phyloP scores from a whole-genome alignment of 2,888 invertebrate genomes.

The Temnothorax rugatulus region DNA sequence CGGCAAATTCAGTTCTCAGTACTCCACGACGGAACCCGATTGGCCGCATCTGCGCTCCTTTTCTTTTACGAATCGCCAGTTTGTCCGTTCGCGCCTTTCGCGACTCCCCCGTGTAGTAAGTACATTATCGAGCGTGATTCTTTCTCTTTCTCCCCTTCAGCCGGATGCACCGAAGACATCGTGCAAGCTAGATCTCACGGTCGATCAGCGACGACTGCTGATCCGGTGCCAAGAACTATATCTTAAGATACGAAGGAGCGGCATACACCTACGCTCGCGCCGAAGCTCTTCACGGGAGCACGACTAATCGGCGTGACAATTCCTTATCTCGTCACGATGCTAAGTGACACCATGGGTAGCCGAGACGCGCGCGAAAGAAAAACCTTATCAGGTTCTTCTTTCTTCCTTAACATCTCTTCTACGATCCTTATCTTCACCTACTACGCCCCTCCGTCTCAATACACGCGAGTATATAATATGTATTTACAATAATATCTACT shows the following conservation, averaged over 20 bases:
- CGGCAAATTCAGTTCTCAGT: neutral
- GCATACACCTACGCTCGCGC: slow-evolving; percentile 5
- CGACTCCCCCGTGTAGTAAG: slow-evolving; percentile 22
- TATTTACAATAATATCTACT: slow-evolving; percentile 85
- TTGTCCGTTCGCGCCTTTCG: slow-evolving; percentile 33
- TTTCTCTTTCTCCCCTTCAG: neutral
- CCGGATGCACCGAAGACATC: slow-evolving; percentile 29
- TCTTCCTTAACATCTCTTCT: neutral
- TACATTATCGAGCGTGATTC: slow-evolving; percentile 25
- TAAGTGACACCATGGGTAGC: neutral
- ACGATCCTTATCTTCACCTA: neutral
- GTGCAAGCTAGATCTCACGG: slow-evolving; percentile 63
- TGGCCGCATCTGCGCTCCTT: neutral
- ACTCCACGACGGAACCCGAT: neutral
- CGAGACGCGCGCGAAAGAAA: neutral
- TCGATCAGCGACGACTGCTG: slow-evolving; percentile 59
- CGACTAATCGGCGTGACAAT: slow-evolving; percentile 18
- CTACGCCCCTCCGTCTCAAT: slow-evolving; percentile 63
- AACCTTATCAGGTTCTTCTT: neutral
- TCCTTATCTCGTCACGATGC: neutral
- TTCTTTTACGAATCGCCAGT: neutral
- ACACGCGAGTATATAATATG: slow-evolving; percentile 77
- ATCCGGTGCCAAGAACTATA: slow-evolving; percentile 42
- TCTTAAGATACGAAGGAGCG: slow-evolving; percentile 41
- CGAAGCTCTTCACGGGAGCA: slow-evolving; percentile 20